Evolutionary conservation across 2,797 vertebrate species (phyloP), one percentile per base, ranked within the genome.

Genomic region (Corythornis leucogaster): DNA sequence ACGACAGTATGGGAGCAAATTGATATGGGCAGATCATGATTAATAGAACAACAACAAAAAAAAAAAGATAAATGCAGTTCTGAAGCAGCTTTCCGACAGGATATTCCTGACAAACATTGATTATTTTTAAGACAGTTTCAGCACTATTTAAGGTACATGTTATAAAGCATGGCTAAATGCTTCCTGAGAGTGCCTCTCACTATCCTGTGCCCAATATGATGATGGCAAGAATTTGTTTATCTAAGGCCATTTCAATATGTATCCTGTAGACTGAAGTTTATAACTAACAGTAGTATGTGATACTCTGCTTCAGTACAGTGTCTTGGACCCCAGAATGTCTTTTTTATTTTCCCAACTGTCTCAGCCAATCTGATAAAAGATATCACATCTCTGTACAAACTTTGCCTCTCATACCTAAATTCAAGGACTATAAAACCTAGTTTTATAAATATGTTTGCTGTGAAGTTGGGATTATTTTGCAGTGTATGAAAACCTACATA

Each of bases 271-370:
- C 12, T 35, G 48, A 75, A 38, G 9, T 55, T 87, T 68, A 55
- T 25, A 15, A 57, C 15, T 71, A 66, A n/a, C 6, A 14, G 11
- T 42, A 50, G 8, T 14, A 35, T 26, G 19, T 1, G 6, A 20
- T 54, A 66, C 25, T 55, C 3, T 5, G 1, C 4, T 26, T 63
- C 20, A 33, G 31, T n/a, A 25, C 11, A 57, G 22, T 6, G 4
- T 35, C 3, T 10, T 11, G 4, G 30, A 5, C 42, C 8, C 40
- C 12, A n/a, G 3, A 33, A 15, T 19, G 11, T 18, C 0, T 54
- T 8, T 35, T 35, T 66, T 64, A 42, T 57, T 58, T 55, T 38
- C 5, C 6, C 15, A 18, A 5, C 24, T 35, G 24, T 21, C 48
- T 26, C 31, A 31, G 10, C 35, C 31, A 80, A 55, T 35, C 21